Conservation (phyloP, 2,113 vertebrate species). For the Oryzias javanicus region DNA sequence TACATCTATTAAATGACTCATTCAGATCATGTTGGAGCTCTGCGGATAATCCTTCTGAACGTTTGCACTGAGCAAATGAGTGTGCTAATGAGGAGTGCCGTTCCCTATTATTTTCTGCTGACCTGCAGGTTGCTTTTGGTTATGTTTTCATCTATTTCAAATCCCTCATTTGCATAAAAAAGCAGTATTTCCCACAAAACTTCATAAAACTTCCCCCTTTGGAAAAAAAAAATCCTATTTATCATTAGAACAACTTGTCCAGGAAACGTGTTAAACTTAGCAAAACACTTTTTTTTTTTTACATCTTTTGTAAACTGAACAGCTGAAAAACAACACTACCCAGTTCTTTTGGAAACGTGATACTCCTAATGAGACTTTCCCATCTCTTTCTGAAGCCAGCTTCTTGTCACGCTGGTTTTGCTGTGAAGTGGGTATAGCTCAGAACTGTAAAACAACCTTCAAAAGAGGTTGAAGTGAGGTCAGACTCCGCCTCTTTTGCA, state of each 20-base stretch:
- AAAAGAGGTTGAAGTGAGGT: no score
- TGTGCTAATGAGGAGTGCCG: neutral
- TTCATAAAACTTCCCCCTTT: slow-evolving; percentile 25
- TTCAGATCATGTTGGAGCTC: neutral
- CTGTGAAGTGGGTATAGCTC: no score
- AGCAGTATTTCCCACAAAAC: neutral
- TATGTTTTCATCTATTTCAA: no score
- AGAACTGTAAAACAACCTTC: no score
- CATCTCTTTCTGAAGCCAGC: no score
- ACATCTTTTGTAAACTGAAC: no score
- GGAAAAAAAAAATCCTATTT: slow-evolving; percentile 10
- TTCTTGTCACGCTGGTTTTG: no score
- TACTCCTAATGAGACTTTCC: slow-evolving; percentile 5
- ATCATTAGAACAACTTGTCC: slow-evolving; percentile 8
- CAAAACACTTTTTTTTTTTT: slow-evolving; percentile 12
- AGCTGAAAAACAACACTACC: slow-evolving; percentile 19
- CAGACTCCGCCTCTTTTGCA: no score
- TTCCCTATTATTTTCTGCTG: neutral
- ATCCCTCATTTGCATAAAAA: no score
- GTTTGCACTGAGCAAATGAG: neutral
- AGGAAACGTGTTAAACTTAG: slow-evolving; percentile 30
- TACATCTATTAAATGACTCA: neutral
- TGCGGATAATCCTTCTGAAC: neutral
- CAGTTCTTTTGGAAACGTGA: slow-evolving; percentile 30
- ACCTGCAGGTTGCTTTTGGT: neutral